phyloP scores from a whole-genome alignment of 2,113 vertebrate species.

The Nestor notabilis region DNA sequence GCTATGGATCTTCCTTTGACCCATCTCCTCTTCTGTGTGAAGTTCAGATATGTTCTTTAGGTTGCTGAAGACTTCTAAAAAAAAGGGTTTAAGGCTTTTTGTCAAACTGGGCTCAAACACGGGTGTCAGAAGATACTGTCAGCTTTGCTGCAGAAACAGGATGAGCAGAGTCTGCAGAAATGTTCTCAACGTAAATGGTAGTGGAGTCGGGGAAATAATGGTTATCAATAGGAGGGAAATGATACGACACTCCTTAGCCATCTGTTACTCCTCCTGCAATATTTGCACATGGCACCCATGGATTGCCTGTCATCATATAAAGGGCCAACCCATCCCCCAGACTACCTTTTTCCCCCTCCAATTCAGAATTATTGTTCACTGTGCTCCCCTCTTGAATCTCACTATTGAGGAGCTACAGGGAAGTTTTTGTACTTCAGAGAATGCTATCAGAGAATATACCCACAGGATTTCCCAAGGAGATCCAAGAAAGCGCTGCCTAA shows the following conservation, averaged over 20 bases:
- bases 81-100: background rate
- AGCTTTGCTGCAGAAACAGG: background rate
- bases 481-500: background rate
- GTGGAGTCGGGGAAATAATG: background rate
- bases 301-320: background rate
- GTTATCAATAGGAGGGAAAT: background rate
- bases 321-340: accelerated
- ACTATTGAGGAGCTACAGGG: background rate
- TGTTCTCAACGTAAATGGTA: background rate
- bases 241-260: background rate
- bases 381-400: background rate
- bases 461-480: background rate
- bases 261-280: background rate
- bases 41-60: background rate
- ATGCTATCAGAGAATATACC: background rate
- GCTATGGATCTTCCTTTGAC: background rate
- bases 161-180: background rate
- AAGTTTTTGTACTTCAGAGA: background rate
- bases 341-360: background rate
- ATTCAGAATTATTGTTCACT: background rate
- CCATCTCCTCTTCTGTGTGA: background rate
- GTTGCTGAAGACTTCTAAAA: background rate
- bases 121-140: background rate
- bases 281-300: background rate
- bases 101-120: background rate